Conservation (phyloP, 1,140 invertebrate genomes). For the Aphis craccivora region DNA sequence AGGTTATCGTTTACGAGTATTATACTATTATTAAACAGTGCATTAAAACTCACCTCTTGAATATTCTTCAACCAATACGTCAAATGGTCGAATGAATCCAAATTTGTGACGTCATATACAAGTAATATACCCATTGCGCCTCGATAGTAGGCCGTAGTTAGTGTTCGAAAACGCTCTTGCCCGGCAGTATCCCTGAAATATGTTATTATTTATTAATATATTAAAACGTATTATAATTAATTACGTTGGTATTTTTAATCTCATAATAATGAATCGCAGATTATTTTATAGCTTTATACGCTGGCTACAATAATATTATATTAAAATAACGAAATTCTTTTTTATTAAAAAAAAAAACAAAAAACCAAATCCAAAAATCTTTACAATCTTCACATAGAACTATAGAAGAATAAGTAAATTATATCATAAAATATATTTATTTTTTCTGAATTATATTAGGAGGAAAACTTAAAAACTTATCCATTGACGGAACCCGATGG, state of each 20-base stretch:
- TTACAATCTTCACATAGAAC: too few relatives aligned
- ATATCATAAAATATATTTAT: too few relatives aligned
- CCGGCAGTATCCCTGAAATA: slow-evolving; percentile 69
- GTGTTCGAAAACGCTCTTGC: slow-evolving; percentile 79
- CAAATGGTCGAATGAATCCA: slow-evolving; percentile 86
- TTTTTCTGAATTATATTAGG: too few relatives aligned
- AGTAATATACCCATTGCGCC: slow-evolving; percentile 87
- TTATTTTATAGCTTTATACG: background rate
- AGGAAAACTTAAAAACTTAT: too few relatives aligned
- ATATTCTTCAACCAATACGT: slow-evolving; percentile 88
- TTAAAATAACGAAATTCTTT: too few relatives aligned
- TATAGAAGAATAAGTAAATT: too few relatives aligned
- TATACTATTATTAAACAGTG: background rate
- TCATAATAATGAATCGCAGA: background rate
- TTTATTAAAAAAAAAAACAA: too few relatives aligned
- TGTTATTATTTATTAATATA: background rate
- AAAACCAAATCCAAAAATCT: too few relatives aligned
- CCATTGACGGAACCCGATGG: too few relatives aligned
- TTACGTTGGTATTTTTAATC: too few relatives aligned
- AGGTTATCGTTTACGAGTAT: background rate
- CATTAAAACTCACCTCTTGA: slow-evolving; percentile 72
- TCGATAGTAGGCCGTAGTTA: slow-evolving; percentile 87
- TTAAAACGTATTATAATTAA: too few relatives aligned
- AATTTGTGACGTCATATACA: slow-evolving; percentile 86
- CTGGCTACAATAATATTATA: background rate